Percentiles rank a stretch among this genome's conserved stretches.
Conservation (phyloP, 2,797 vertebrate species). For the Remorina albescens region DNA sequence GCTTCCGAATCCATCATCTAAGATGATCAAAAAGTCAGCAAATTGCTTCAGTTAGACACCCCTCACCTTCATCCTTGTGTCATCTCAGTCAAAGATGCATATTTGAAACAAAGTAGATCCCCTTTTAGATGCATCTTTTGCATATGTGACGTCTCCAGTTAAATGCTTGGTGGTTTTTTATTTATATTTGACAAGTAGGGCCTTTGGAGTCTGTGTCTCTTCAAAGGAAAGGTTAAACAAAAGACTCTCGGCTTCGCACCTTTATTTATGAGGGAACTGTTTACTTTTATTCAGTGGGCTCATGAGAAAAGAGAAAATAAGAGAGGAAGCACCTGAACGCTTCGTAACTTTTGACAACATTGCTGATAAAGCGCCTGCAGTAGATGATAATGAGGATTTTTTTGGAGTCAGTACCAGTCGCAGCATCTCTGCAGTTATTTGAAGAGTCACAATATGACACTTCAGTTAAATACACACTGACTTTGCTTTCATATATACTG, state of each 20-base stretch:
- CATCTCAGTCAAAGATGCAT: slow-evolving; percentile 7
- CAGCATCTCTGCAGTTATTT: background rate
- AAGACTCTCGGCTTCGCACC: background rate
- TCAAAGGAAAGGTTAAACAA: slow-evolving; percentile 27
- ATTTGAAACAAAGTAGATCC: slow-evolving; percentile 5
- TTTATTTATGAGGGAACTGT: background rate
- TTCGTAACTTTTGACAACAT: background rate
- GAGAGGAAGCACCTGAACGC: background rate
- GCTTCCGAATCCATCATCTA: slow-evolving; percentile 21
- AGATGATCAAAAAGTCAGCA: slow-evolving; percentile 32
- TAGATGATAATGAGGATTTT: background rate
- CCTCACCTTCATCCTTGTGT: slow-evolving; percentile 10
- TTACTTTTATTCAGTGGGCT: slow-evolving; percentile 1
- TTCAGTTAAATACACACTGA: background rate
- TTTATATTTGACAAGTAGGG: slow-evolving; percentile 29
- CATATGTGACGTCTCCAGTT: background rate
- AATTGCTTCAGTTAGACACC: background rate
- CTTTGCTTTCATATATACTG: slow-evolving; percentile 9
- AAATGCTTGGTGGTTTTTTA: background rate
- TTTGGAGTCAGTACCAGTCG: background rate
- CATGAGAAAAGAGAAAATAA: background rate
- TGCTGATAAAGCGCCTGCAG: background rate
- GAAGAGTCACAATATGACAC: background rate
- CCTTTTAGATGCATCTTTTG: background rate
- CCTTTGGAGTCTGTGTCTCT: background rate